These are phyloP conservation scores for Drosophila guanche DNA, from an alignment of 1,140 invertebrate genomes.

Conservation along the genomic window DNA sequence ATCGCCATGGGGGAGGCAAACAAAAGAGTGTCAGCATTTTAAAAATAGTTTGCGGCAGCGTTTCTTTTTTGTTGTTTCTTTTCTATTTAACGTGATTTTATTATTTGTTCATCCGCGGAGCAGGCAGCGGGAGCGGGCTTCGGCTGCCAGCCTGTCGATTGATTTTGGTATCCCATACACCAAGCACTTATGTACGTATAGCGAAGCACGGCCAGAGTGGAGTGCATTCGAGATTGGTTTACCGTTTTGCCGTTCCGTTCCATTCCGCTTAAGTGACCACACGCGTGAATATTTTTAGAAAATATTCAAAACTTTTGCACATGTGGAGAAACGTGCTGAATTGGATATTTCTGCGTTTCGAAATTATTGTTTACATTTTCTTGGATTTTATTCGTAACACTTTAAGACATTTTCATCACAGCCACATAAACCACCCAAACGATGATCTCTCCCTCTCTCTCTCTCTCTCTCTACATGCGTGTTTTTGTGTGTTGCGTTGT, in stretches of 20 bases:
- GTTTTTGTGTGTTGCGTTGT: conserved; percentile 10
- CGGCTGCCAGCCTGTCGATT: conserved; percentile 3
- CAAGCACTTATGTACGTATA: conserved; percentile 12
- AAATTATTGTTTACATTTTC: conserved; percentile 75
- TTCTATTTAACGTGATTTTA: conserved; percentile 71
- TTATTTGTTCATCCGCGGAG: conserved; percentile 30
- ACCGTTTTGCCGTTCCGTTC: background rate
- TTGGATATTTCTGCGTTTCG: conserved; percentile 50
- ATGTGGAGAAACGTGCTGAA: conserved; percentile 78
- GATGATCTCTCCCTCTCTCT: too few relatives aligned
- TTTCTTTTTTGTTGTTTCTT: conserved; percentile 1
- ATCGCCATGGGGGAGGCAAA: conserved; percentile 37
- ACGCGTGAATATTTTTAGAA: conserved; percentile 70
- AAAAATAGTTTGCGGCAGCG: conserved; percentile 74
- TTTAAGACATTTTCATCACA: conserved; percentile 59
- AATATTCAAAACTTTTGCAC: conserved; percentile 77
- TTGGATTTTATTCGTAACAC: conserved; percentile 78
- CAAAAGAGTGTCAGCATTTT: conserved; percentile 79
- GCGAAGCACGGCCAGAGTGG: conserved; percentile 29
- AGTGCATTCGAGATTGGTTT: conserved; percentile 57
- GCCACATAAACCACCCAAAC: conserved; percentile 20
- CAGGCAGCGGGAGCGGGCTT: background rate
- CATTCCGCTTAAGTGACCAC: conserved; percentile 49
- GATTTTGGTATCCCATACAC: conserved; percentile 40
- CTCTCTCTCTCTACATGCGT: background rate